phyloP scores from a whole-genome alignment of 2,113 vertebrate genomes.

The Corvus hawaiiensis region DNA sequence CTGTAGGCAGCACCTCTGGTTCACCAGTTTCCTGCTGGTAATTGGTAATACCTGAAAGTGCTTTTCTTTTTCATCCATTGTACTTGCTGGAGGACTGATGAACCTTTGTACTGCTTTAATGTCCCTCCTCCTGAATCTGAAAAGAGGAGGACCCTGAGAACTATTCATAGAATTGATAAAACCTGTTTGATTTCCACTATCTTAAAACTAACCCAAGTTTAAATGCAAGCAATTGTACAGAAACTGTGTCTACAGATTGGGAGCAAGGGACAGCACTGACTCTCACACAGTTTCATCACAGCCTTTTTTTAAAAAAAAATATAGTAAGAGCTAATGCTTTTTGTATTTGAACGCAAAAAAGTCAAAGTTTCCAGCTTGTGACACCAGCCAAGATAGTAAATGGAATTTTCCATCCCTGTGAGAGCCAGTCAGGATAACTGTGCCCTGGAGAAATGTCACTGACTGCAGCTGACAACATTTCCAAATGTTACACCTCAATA shows the following conservation, averaged over 20 bases:
- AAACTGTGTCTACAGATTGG: neutral
- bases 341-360: neutral
- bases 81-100: neutral
- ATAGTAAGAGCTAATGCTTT: neutral
- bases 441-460: neutral
- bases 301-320: neutral
- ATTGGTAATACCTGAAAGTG: neutral
- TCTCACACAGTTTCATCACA: neutral
- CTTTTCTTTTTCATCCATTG: neutral
- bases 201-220: neutral
- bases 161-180: neutral
- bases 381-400: neutral
- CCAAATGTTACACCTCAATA: neutral
- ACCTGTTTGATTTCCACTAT: neutral
- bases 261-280: neutral
- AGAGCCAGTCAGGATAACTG: neutral
- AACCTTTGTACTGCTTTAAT: neutral
- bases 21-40: neutral
- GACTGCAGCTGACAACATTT: neutral
- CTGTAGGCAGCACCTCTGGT: neutral
- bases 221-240: neutral
- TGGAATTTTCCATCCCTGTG: conserved; percentile 23
- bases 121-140: neutral
- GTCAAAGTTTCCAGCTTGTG: conserved; percentile 24
- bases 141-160: neutral